A percentile compares a stretch with the other conserved stretches of the same genome.
These are phyloP conservation scores for Malurus splendens DNA, from an alignment of 2,797 vertebrate genomes.

Conservation along the genomic window DNA sequence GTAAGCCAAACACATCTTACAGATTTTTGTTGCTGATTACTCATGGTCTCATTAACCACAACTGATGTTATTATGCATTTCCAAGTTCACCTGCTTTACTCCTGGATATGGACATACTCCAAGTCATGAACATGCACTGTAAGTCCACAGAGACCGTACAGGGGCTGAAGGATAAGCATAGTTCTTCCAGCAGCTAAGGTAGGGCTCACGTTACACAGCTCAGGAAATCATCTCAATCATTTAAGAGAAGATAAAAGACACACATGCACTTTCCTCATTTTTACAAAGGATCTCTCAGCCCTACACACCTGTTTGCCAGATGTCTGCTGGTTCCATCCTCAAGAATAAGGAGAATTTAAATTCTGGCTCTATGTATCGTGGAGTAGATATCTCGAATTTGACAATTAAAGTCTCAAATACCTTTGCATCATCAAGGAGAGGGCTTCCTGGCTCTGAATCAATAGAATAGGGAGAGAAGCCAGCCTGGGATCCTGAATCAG, in stretches of 20 bases:
- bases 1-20: not conserved
- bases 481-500: conserved; percentile 89
- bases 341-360: not conserved
- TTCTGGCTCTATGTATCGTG: not conserved
- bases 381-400: not conserved
- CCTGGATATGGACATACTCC: not conserved
- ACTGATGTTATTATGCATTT: not conserved
- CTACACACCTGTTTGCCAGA: not conserved
- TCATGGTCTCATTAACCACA: not conserved
- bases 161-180: not conserved
- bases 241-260: not conserved
- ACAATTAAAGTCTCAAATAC: conserved; percentile 45
- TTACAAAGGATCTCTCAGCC: not conserved
- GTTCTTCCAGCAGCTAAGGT: not conserved
- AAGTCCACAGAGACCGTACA: not conserved
- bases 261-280: not conserved
- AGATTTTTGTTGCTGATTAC: not conserved
- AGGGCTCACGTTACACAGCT: not conserved
- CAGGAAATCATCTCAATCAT: not conserved
- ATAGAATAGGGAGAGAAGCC: conserved; percentile 93
- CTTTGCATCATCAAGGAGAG: conserved; percentile 85
- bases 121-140: not conserved
- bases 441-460: conserved; percentile 94
- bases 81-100: not conserved
- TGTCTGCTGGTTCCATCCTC: not conserved